phyloP scores from a whole-genome alignment of 2,797 vertebrate genomes.

The Pagetopsis macropterus region DNA sequence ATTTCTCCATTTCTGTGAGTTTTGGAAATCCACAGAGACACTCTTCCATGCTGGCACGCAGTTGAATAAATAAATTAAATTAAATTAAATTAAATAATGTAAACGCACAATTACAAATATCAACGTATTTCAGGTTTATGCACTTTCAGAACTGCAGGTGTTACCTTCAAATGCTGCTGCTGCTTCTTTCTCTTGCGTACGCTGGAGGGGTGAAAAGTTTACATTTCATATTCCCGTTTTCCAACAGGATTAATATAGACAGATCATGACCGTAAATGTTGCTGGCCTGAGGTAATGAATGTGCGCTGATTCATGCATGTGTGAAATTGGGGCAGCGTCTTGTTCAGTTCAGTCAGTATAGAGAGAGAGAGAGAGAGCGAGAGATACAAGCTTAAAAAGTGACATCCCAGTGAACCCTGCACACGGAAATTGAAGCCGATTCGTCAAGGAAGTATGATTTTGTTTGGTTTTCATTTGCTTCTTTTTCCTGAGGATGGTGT shows the following conservation, averaged over 20 bases:
- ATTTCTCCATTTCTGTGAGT: too few relatives aligned
- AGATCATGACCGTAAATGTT: slow-evolving; percentile 19
- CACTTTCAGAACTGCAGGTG: slow-evolving; percentile 26
- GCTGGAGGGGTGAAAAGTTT: slow-evolving; percentile 39
- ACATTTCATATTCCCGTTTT: slow-evolving; percentile 38
- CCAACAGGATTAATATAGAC: slow-evolving; percentile 22
- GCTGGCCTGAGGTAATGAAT: slow-evolving; percentile 21
- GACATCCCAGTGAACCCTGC: background rate
- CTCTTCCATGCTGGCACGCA: background rate
- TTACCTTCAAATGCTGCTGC: slow-evolving; percentile 8
- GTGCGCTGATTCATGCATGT: slow-evolving; percentile 19
- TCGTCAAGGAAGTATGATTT: background rate
- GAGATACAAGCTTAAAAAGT: background rate
- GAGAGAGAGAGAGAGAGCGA: background rate
- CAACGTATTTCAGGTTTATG: slow-evolving; percentile 25
- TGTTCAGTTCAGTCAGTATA: slow-evolving; percentile 10
- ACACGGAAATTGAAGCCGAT: background rate
- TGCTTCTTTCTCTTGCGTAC: slow-evolving; percentile 16
- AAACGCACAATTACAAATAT: slow-evolving; percentile 13
- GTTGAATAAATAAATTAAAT: too few relatives aligned
- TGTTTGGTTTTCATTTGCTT: background rate
- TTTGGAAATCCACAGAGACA: background rate
- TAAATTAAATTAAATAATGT: too few relatives aligned
- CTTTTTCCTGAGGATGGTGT: background rate
- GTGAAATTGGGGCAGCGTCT: slow-evolving; percentile 7